Evolutionary conservation across 92 coral and sea anemone genomes (phyloP).

Genomic region (Desmophyllum pertusum): DNA sequence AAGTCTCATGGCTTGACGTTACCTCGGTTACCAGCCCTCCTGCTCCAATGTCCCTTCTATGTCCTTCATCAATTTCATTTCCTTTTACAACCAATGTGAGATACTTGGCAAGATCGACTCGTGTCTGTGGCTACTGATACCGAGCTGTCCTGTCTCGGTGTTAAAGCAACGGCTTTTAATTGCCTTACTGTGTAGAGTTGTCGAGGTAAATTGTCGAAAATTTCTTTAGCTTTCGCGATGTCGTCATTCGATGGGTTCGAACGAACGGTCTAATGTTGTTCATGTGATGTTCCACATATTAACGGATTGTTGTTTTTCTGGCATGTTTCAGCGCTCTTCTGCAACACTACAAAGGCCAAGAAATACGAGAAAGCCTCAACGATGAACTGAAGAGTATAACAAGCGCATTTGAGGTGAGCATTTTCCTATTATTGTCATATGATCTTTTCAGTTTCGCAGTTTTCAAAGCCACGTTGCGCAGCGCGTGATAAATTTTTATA

Average conservation of each 20-base stretch:
- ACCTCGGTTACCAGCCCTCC: slow-evolving; percentile 77
- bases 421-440: slow-evolving; percentile 64
- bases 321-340: slow-evolving; percentile 61
- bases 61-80: slow-evolving; percentile 74
- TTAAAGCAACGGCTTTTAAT: slow-evolving; percentile 13
- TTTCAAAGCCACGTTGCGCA: slow-evolving; percentile 72
- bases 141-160: slow-evolving; percentile 29
- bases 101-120: slow-evolving; percentile 49
- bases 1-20: slow-evolving; percentile 81
- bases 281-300: slow-evolving; percentile 36
- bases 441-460: slow-evolving; percentile 60
- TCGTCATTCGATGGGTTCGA: slow-evolving; percentile 85
- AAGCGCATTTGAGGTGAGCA: slow-evolving; percentile 59
- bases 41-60: slow-evolving; percentile 71
- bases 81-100: slow-evolving; percentile 73
- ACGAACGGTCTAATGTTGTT: slow-evolving; percentile 47
- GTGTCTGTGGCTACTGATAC: slow-evolving; percentile 34
- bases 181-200: slow-evolving; percentile 28
- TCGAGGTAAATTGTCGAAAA: slow-evolving; percentile 64
- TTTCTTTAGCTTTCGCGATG: slow-evolving; percentile 56
- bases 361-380: slow-evolving; percentile 19
- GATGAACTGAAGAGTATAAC: slow-evolving; percentile 47
- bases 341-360: slow-evolving; percentile 29
- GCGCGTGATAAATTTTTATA: slow-evolving; percentile 24
- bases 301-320: slow-evolving; percentile 47